These are phyloP conservation scores for Paedocypris sp. DNA, from an alignment of 2,113 vertebrate species.

Conservation along the genomic window DNA sequence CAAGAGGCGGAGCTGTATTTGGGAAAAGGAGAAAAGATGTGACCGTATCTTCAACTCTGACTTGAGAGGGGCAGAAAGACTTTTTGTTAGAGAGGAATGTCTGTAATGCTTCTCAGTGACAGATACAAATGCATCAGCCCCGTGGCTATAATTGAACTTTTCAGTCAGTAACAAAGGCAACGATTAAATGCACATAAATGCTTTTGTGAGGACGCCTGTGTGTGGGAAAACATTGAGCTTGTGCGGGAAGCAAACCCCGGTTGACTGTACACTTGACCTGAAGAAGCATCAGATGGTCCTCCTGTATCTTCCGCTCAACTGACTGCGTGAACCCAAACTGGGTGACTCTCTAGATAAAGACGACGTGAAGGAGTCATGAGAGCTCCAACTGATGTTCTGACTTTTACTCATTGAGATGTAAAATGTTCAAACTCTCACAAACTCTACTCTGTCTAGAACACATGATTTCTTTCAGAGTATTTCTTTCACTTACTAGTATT, in stretches of 20 bases:
- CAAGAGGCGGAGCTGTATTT: not conserved
- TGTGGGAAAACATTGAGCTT: not conserved
- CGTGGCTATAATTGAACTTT: conserved; percentile 56
- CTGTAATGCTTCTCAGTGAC: conserved; percentile 39
- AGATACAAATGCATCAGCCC: conserved; percentile 45
- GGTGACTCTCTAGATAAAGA: too few species aligned
- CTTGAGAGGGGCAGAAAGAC: conserved; percentile 29
- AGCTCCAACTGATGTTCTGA: too few species aligned
- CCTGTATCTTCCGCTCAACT: not conserved
- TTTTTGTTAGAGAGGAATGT: conserved; percentile 31
- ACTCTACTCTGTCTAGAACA: too few species aligned
- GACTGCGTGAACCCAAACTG: too few species aligned
- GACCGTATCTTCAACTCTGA: conserved; percentile 58
- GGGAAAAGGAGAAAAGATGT: conserved; percentile 15
- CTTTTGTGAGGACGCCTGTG: conserved; percentile 17
- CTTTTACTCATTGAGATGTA: too few species aligned
- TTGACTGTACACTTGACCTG: not conserved
- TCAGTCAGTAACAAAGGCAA: conserved; percentile 44
- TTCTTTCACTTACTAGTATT: too few species aligned
- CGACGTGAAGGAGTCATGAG: too few species aligned
- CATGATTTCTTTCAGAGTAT: too few species aligned
- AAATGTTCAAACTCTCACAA: too few species aligned
- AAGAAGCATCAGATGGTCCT: not conserved
- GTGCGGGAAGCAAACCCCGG: conserved; percentile 22
- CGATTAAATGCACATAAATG: conserved; percentile 43